These are phyloP conservation scores for Melikaiella ostensackeni DNA, from an alignment of 2,888 invertebrate species.

Conservation along the genomic window DNA sequence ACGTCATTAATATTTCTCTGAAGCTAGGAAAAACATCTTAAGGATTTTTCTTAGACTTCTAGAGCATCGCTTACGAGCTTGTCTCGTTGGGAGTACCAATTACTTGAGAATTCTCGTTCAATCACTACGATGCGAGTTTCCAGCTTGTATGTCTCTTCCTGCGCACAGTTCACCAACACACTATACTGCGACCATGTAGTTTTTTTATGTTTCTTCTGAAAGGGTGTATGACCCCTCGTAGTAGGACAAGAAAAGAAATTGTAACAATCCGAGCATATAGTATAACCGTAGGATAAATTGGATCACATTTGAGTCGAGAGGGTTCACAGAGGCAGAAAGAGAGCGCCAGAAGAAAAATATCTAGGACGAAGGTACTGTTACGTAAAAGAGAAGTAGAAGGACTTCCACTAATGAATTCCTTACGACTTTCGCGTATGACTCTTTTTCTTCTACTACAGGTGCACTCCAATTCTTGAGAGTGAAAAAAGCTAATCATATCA, in stretches of 20 bases:
- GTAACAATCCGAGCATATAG: slow-evolving; percentile 65
- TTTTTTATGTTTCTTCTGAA: slow-evolving; percentile 23
- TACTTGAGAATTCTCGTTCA: slow-evolving; percentile 50
- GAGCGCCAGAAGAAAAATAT: slow-evolving; percentile 42
- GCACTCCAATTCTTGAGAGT: no score
- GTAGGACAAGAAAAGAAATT: slow-evolving; percentile 60
- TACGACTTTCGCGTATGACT: background rate
- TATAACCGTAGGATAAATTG: slow-evolving; percentile 67
- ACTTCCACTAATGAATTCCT: slow-evolving; percentile 18
- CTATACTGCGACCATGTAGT: background rate
- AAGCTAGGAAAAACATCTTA: slow-evolving; percentile 5
- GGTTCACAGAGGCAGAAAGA: slow-evolving; percentile 39
- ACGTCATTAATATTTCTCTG: slow-evolving; percentile 4
- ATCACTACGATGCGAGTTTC: slow-evolving; percentile 15
- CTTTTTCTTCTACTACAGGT: background rate
- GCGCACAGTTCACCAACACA: background rate
- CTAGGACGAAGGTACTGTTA: slow-evolving; percentile 18
- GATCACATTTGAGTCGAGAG: slow-evolving; percentile 60
- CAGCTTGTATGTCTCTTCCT: slow-evolving; percentile 23
- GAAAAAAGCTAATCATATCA: no score
- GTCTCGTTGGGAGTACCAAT: slow-evolving; percentile 50
- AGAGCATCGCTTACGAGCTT: slow-evolving; percentile 40
- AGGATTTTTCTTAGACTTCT: slow-evolving; percentile 4
- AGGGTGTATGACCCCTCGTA: slow-evolving; percentile 29
- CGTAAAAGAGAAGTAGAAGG: slow-evolving; percentile 42